Conservation (phyloP, 92 coral and sea anemone species). For the Heliopora coerulea region DNA sequence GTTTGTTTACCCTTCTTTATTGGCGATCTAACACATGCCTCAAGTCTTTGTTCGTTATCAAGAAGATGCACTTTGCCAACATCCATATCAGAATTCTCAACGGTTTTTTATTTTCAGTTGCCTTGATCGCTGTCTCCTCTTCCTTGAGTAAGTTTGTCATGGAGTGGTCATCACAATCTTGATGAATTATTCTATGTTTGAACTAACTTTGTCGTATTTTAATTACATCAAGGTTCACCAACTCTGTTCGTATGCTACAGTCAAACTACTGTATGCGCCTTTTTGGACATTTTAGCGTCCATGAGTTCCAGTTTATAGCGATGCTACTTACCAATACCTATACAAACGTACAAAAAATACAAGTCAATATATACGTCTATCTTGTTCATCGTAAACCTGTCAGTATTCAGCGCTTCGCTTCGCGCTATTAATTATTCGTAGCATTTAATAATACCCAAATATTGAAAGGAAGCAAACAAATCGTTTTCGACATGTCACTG, state of each 20-base stretch:
- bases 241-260: no score
- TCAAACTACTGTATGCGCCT: no score
- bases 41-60: constrained; percentile 30
- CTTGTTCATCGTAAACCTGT: background rate
- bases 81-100: background rate
- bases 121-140: background rate
- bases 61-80: constrained; percentile 11
- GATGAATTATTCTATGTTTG: constrained; percentile 4
- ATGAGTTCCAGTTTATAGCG: no score
- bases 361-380: background rate
- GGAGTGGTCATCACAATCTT: no score
- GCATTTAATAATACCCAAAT: background rate
- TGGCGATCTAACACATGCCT: constrained; percentile 71
- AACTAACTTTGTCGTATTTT: background rate
- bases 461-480: constrained; percentile 30
- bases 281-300: no score
- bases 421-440: background rate
- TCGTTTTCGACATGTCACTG: background rate
- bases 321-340: background rate
- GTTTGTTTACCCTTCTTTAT: constrained; percentile 81
- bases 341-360: background rate
- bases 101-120: background rate
- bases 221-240: background rate
- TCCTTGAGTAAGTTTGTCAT: background rate
- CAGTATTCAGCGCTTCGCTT: background rate